Conservation (phyloP, 2,888 invertebrate species). For the Pyrgus malvae region DNA sequence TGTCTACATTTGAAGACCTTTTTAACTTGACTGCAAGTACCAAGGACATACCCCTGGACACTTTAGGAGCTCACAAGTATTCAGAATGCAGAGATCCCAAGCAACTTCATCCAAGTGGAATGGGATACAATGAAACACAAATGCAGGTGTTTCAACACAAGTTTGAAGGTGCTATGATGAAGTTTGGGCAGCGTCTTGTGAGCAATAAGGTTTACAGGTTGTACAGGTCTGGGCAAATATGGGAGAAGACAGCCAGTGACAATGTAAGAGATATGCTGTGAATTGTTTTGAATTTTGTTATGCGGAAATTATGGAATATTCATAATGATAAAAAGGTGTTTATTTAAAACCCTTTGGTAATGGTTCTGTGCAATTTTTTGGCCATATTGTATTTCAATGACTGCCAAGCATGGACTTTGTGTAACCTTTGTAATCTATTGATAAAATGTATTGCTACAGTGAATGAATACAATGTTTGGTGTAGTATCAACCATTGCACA, state of each 20-base stretch:
- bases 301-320: neutral
- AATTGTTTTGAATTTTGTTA: neutral
- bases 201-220: conserved; percentile 73
- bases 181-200: conserved; percentile 69
- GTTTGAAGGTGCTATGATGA: conserved; percentile 77
- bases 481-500: too few relatives aligned
- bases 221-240: conserved; percentile 72
- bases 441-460: too few relatives aligned
- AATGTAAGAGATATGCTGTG: conserved; percentile 63
- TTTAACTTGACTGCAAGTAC: conserved; percentile 53
- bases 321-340: too few relatives aligned
- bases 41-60: conserved; percentile 57
- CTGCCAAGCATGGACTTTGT: too few relatives aligned
- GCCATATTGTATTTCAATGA: too few relatives aligned
- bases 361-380: too few relatives aligned
- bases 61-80: conserved; percentile 69
- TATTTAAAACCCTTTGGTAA: neutral
- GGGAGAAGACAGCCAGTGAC: conserved; percentile 65
- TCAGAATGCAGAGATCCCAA: conserved; percentile 72
- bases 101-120: conserved; percentile 50
- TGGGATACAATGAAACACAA: conserved; percentile 69
- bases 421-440: too few relatives aligned
- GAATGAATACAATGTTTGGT: too few relatives aligned
- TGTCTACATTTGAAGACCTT: conserved; percentile 68
- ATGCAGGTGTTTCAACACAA: conserved; percentile 74